These are phyloP conservation scores for Thalassophryne amazonica DNA, from an alignment of 2,797 vertebrate genomes.

Conservation along the genomic window DNA sequence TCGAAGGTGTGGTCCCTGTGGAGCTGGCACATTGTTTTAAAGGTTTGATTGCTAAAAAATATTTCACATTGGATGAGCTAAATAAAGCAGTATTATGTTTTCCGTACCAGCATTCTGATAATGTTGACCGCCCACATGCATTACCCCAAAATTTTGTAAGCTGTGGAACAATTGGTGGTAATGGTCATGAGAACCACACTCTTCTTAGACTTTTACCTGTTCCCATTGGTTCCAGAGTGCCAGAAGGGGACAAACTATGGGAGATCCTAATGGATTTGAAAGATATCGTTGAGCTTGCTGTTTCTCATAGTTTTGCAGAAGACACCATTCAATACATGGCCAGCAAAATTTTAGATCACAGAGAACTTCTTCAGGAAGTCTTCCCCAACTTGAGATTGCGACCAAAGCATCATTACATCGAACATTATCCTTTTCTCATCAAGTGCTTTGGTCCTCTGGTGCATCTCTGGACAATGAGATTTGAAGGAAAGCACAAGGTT, in stretches of 20 bases:
- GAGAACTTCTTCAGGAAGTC: constrained; percentile 16
- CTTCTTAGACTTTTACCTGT: not conserved
- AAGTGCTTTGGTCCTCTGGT: constrained; percentile 21
- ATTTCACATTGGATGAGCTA: constrained; percentile 12
- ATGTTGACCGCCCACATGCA: constrained; percentile 19
- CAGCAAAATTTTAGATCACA: constrained; percentile 26
- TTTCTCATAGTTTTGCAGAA: constrained; percentile 15
- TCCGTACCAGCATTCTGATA: constrained; percentile 14
- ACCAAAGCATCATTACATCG: not conserved
- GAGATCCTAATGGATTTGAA: constrained; percentile 27
- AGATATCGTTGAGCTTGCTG: constrained; percentile 22
- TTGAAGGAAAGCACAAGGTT: constrained; percentile 16
- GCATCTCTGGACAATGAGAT: constrained; percentile 25
- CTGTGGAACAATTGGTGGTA: constrained; percentile 10
- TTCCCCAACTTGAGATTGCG: not conserved
- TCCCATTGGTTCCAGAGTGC: not conserved
- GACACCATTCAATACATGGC: constrained; percentile 23
- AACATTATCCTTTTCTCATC: constrained; percentile 9
- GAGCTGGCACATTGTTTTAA: constrained; percentile 19
- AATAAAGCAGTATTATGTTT: constrained; percentile 4
- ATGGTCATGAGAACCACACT: constrained; percentile 4
- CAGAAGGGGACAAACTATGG: constrained; percentile 11
- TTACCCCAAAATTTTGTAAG: too few species aligned
- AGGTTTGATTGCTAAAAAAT: constrained; percentile 1
- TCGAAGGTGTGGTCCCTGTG: constrained; percentile 28